A percentile compares a stretch with the other conserved stretches of the same genome.
Evolutionary conservation across 2,888 invertebrate genomes (phyloP).

Genomic region (Mystacides longicornis): DNA sequence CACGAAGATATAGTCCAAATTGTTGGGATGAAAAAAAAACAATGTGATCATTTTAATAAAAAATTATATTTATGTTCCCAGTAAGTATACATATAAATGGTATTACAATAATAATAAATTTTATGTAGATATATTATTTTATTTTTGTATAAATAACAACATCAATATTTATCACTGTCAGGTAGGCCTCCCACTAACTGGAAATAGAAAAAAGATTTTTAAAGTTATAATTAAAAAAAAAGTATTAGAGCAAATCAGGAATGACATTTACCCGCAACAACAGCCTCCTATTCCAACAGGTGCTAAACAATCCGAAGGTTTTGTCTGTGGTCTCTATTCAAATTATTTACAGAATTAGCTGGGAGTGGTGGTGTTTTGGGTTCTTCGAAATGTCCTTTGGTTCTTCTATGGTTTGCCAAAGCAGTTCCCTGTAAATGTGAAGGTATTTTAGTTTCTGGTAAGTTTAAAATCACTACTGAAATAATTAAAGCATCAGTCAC

Average conservation of each 20-base stretch:
- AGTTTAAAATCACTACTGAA: no score
- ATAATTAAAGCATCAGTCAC: no score
- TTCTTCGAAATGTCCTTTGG: constrained; percentile 5
- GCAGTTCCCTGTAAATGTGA: background rate
- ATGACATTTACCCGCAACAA: background rate
- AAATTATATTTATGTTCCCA: background rate
- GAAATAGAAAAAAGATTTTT: background rate
- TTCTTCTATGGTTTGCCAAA: constrained; percentile 2
- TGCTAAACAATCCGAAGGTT: background rate
- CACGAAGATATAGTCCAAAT: no score
- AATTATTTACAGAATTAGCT: constrained; percentile 5
- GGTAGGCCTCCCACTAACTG: background rate
- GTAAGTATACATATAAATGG: background rate
- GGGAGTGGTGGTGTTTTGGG: background rate
- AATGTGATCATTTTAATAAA: no score
- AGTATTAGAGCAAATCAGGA: background rate
- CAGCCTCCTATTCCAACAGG: background rate
- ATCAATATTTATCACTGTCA: background rate
- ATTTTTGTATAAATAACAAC: background rate
- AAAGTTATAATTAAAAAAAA: background rate
- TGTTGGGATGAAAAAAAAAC: no score
- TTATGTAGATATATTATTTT: no score
- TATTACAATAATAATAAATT: background rate
- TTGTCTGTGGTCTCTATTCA: background rate
- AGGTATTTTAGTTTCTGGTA: no score